These are phyloP conservation scores for Crotalus horridus DNA, from an alignment of 2,113 vertebrate genomes.

Conservation along the genomic window DNA sequence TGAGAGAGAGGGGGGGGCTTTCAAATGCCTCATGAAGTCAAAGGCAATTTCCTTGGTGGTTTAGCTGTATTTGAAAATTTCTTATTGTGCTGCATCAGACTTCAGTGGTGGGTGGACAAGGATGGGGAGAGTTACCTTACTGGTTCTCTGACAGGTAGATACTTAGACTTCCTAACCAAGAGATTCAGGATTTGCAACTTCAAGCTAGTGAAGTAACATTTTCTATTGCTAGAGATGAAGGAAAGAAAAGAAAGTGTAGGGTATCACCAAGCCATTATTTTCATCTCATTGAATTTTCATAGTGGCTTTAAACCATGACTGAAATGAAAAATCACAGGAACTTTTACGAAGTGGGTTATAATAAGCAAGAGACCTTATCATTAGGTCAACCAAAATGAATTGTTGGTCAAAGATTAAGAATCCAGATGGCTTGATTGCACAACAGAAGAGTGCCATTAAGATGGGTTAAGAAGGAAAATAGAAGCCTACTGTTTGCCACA, in stretches of 20 bases:
- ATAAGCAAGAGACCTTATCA: not conserved
- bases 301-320: not conserved
- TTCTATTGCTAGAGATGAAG: not conserved
- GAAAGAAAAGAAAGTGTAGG: no score
- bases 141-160: not conserved
- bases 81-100: not conserved
- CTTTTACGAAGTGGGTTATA: not conserved
- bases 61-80: not conserved
- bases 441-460: not conserved
- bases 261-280: not conserved
- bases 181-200: not conserved
- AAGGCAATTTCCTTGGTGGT: not conserved
- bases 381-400: not conserved
- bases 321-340: not conserved
- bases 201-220: not conserved
- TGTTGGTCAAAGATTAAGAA: not conserved
- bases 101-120: not conserved
- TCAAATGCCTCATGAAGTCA: conserved; percentile 11
- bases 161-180: not conserved
- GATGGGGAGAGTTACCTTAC: not conserved
- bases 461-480: not conserved
- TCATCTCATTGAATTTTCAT: not conserved
- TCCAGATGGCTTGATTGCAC: not conserved
- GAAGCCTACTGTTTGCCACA: conserved; percentile 1
- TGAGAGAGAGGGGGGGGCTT: not conserved